phyloP scores from a whole-genome alignment of 2,888 invertebrate genomes.

The Epirrhoe tristata region DNA sequence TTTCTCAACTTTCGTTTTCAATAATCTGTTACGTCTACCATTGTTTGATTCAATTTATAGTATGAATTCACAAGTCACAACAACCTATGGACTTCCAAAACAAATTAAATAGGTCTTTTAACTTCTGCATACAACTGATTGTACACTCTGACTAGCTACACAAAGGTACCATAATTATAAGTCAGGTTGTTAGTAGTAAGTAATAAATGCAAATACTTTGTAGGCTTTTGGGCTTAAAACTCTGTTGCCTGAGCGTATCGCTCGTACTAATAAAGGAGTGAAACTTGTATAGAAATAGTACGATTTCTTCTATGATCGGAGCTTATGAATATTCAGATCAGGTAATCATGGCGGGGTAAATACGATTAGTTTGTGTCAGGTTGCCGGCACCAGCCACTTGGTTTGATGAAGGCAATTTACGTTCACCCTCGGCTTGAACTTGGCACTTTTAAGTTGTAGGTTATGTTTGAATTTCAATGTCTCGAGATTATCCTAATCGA shows the following conservation, averaged over 20 bases:
- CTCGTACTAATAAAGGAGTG: conserved; percentile 5
- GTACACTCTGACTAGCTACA: too few species aligned
- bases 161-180: too few species aligned
- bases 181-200: too few species aligned
- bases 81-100: not conserved
- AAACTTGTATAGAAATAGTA: conserved; percentile 9
- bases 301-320: conserved; percentile 34
- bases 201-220: too few species aligned
- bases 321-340: conserved; percentile 65
- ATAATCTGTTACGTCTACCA: not conserved
- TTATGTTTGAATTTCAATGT: conserved; percentile 17
- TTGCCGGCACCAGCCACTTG: conserved; percentile 47
- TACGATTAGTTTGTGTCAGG: conserved; percentile 63
- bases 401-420: conserved; percentile 47
- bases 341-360: conserved; percentile 61
- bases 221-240: not conserved
- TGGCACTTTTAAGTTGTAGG: conserved; percentile 43
- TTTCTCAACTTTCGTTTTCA: not conserved
- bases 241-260: not conserved
- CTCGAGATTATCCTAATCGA: not conserved
- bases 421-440: conserved; percentile 38
- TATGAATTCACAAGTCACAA: not conserved
- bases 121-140: too few species aligned
- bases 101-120: not conserved
- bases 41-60: not conserved